A percentile compares a stretch with the other conserved stretches of the same genome.
These are phyloP conservation scores for Fabriciana adippe DNA, from an alignment of 2,888 invertebrate genomes.

Conservation along the genomic window DNA sequence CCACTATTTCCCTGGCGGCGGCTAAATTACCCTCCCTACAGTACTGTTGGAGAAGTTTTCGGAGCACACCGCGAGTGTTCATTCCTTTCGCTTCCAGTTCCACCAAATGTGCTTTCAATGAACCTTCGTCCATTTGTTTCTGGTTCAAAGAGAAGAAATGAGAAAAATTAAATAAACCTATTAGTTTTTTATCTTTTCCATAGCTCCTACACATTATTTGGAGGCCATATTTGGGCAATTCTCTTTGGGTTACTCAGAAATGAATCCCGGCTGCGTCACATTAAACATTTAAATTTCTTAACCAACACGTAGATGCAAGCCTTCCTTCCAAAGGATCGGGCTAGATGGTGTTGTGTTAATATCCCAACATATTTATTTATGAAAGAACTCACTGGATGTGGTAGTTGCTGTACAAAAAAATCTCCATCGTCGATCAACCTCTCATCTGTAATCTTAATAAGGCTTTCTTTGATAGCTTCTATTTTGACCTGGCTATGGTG, in stretches of 20 bases:
- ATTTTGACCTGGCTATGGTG: conserved; percentile 39
- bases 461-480: conserved; percentile 46
- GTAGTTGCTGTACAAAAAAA: conserved; percentile 64
- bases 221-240: no score
- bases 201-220: no score
- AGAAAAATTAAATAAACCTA: background rate
- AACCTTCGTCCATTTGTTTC: conserved; percentile 84
- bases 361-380: background rate
- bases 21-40: conserved; percentile 80
- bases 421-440: conserved; percentile 63
- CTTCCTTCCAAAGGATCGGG: no score
- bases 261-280: no score
- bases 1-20: conserved; percentile 79
- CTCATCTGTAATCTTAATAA: conserved; percentile 67
- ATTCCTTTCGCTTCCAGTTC: conserved; percentile 86
- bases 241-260: no score
- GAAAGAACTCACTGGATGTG: conserved; percentile 69
- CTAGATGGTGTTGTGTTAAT: no score
- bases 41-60: conserved; percentile 83
- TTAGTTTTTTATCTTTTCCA: no score
- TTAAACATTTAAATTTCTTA: no score
- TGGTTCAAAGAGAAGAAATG: conserved; percentile 42
- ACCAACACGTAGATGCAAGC: no score
- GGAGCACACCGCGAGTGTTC: conserved; percentile 85
- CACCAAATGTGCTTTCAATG: conserved; percentile 84